phyloP scores from a whole-genome alignment of 2,113 vertebrate species.

The Caretta caretta region DNA sequence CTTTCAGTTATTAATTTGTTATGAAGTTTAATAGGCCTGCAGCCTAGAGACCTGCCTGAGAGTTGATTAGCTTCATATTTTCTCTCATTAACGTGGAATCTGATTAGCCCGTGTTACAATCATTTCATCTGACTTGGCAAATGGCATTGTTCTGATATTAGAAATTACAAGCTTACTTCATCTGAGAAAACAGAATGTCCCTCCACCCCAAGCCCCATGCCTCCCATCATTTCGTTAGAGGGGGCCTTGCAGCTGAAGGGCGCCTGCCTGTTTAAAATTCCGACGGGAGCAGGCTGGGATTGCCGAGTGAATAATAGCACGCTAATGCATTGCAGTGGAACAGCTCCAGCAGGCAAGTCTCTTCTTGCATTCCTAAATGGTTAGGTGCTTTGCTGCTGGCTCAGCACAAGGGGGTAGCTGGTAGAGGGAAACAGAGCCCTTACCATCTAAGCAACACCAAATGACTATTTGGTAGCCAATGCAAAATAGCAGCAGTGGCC shows the following conservation, averaged over 20 bases:
- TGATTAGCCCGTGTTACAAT: conserved; percentile 88
- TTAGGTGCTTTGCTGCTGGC: rapidly evolving
- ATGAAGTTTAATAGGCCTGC: conserved; percentile 91
- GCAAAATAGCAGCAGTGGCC: neutral
- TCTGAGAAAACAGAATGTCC: conserved; percentile 14
- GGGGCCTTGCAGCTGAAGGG: neutral
- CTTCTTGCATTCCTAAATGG: rapidly evolving
- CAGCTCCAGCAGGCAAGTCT: neutral
- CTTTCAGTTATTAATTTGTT: conserved; percentile 92
- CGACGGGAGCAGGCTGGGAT: neutral
- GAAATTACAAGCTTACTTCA: conserved; percentile 60
- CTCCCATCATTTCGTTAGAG: neutral
- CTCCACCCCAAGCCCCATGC: neutral
- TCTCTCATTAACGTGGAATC: conserved; percentile 89
- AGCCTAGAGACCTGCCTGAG: conserved; percentile 86
- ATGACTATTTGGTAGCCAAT: neutral
- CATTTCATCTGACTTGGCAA: conserved; percentile 75
- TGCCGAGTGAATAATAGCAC: neutral
- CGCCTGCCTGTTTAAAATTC: neutral
- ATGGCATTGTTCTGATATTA: conserved; percentile 66
- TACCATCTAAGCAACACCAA: rapidly evolving
- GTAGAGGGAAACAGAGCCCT: rapidly evolving
- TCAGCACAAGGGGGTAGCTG: neutral
- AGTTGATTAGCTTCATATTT: conserved; percentile 90
- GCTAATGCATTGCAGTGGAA: neutral